Base-by-base conservation (phyloP, 2,888 invertebrate species). In the Trichogramma evanescens region DNA sequence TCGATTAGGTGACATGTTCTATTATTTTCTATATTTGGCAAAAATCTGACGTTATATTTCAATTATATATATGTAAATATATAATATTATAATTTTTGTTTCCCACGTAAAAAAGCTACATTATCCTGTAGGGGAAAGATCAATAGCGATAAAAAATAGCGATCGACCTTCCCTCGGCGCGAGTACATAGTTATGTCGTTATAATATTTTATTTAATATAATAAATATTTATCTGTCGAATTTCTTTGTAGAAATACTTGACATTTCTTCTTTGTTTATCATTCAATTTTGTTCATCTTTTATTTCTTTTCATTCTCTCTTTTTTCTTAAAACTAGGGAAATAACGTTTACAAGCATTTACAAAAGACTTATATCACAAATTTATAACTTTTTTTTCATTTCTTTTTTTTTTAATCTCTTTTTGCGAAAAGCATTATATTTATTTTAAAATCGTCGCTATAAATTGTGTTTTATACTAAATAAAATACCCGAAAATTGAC, bases 321-420 rank as follows among this genome's bases (percentile, higher is more conserved):
- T 69, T 55, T 66, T 60, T 50, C 69, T 70, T 73, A 72, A 65
- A 63, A 62, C 66, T 72, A 71, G 67, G 67, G 67, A 68, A 13
- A 70, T 72, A 71, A 74, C 73, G 74, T 73, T 72, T 72, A 73
- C 74, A 77, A 77, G 77, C 77, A 77, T 76, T 77, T 77, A 77
- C 77, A 78, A 77, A 74, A 73, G 71, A 76, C 77, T 76, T 77
- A 78, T 13, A 13, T 78, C 77, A 77, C 77, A 78, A 75, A 73
- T 68, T 71, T 71, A 13, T 13, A 74, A 73, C 71, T 71, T 67
- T 70, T 69, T 65, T 66, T 66, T 71, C 66, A 71, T 50, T n/a
- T 13, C n/a, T 50, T 50, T 38, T 50, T 61, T 13, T 53, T 58
- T 59, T 56, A 39, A 26, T 56, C 59, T 61, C 58, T 58, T 54